A percentile compares a stretch with the other conserved stretches of the same genome.
These are phyloP conservation scores for Erethizon dorsatum DNA, from an alignment of 2,797 vertebrate genomes.

Conservation along the genomic window DNA sequence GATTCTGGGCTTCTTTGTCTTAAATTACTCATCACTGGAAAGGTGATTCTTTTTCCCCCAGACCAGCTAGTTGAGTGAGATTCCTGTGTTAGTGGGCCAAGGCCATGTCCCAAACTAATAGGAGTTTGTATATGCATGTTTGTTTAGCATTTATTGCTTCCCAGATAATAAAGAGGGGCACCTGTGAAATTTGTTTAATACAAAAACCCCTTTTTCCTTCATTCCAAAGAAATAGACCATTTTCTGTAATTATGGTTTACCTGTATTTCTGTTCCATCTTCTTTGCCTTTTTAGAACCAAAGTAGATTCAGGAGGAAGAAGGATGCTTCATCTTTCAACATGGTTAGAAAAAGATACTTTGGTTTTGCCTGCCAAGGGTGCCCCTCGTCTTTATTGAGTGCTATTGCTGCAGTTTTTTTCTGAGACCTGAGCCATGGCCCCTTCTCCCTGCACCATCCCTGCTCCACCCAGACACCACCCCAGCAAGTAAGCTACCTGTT, in stretches of 20 bases:
- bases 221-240: not conserved
- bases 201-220: not conserved
- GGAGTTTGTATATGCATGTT: not conserved
- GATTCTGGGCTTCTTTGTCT: not conserved
- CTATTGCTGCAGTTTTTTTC: not conserved
- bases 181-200: not conserved
- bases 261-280: not conserved
- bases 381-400: not conserved
- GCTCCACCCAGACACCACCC: not conserved
- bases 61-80: not conserved
- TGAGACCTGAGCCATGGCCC: not conserved
- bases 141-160: not conserved
- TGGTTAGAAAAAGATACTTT: not conserved
- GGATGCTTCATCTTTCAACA: not conserved
- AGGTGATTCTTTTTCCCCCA: not conserved
- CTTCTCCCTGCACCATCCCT: not conserved
- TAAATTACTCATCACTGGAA: not conserved
- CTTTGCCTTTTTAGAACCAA: not conserved
- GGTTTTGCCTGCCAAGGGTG: not conserved
- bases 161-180: not conserved
- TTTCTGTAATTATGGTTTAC: constrained; percentile 1
- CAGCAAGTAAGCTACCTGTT: not conserved
- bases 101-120: not conserved
- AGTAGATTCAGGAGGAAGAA: not conserved
- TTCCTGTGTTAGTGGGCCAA: not conserved